A percentile compares a stretch with the other conserved stretches of the same genome.
These are phyloP conservation scores for Nomada ruficornis DNA, from an alignment of 2,888 invertebrate genomes.

Conservation along the genomic window DNA sequence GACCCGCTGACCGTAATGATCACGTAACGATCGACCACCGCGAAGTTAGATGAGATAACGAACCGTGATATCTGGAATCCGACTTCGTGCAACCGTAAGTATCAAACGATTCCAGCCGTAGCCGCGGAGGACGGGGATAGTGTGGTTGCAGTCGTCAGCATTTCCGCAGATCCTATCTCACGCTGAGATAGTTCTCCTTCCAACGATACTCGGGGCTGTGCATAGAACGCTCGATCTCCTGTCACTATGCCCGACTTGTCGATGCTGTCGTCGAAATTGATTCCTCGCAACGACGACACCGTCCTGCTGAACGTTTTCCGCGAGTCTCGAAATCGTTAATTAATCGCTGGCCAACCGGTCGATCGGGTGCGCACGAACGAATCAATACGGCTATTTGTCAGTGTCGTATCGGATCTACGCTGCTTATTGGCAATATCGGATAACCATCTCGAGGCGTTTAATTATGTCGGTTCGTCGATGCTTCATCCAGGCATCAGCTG, in stretches of 20 bases:
- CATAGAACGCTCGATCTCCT: background rate
- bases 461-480: slow-evolving; percentile 49
- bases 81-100: slow-evolving; percentile 60
- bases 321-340: slow-evolving; percentile 60
- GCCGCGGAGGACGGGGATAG: slow-evolving; percentile 33
- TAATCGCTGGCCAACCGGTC: slow-evolving; percentile 31
- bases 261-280: slow-evolving; percentile 53
- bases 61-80: slow-evolving; percentile 68
- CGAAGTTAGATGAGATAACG: slow-evolving; percentile 72
- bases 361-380: slow-evolving; percentile 31
- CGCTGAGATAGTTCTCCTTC: slow-evolving; percentile 62
- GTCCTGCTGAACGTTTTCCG: slow-evolving; percentile 2
- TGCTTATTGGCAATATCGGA: slow-evolving; percentile 53
- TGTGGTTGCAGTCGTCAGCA: slow-evolving; percentile 25
- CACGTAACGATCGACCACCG: slow-evolving; percentile 79
- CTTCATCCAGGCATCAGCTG: slow-evolving; percentile 44
- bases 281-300: slow-evolving; percentile 31
- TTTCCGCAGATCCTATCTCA: slow-evolving; percentile 68
- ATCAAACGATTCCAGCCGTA: slow-evolving; percentile 58
- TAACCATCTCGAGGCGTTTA: slow-evolving; percentile 54
- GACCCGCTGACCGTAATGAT: slow-evolving; percentile 80
- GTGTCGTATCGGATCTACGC: slow-evolving; percentile 57
- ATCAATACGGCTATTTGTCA: slow-evolving; percentile 61
- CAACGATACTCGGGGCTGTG: slow-evolving; percentile 26
- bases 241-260: background rate